phyloP scores from a whole-genome alignment of 2,888 invertebrate species.

The Drosophila diplacantha region DNA sequence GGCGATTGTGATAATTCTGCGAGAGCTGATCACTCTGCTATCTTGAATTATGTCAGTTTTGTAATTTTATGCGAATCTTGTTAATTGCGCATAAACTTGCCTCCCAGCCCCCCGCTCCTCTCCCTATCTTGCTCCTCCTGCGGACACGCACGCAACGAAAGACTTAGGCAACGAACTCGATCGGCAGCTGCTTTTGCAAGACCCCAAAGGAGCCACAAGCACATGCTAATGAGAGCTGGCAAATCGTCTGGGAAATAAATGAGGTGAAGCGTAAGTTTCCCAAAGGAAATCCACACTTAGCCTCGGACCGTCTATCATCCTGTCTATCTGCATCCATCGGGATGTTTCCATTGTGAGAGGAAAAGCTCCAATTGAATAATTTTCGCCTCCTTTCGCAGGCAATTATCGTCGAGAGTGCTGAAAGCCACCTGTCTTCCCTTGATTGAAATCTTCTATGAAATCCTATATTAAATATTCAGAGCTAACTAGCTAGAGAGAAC shows the following conservation, averaged over 20 bases:
- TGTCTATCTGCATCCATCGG: constrained; percentile 2
- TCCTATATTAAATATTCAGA: background rate
- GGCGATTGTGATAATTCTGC: constrained; percentile 62
- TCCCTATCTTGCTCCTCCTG: background rate
- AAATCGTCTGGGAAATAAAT: constrained; percentile 31
- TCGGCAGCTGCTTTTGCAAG: constrained; percentile 31
- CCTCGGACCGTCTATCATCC: background rate
- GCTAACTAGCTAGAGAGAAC: constrained; percentile 1
- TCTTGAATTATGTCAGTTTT: constrained; percentile 76
- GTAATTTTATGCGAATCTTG: constrained; percentile 69
- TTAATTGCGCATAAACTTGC: constrained; percentile 63
- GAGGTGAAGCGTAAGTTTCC: constrained; percentile 13
- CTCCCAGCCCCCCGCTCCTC: background rate
- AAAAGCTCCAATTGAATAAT: constrained; percentile 7
- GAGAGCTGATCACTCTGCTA: constrained; percentile 56
- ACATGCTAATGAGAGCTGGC: constrained; percentile 38
- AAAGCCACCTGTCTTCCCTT: constrained; percentile 9
- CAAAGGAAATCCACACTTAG: constrained; percentile 35
- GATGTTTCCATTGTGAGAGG: constrained; percentile 16
- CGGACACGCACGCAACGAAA: constrained; percentile 48
- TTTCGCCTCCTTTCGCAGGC: background rate
- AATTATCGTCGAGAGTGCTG: constrained; percentile 12
- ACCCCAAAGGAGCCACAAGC: constrained; percentile 37
- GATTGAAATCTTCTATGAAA: background rate
- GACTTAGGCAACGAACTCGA: constrained; percentile 64